phyloP scores from a whole-genome alignment of 2,113 vertebrate species.

The Notarius lentiginosus region DNA sequence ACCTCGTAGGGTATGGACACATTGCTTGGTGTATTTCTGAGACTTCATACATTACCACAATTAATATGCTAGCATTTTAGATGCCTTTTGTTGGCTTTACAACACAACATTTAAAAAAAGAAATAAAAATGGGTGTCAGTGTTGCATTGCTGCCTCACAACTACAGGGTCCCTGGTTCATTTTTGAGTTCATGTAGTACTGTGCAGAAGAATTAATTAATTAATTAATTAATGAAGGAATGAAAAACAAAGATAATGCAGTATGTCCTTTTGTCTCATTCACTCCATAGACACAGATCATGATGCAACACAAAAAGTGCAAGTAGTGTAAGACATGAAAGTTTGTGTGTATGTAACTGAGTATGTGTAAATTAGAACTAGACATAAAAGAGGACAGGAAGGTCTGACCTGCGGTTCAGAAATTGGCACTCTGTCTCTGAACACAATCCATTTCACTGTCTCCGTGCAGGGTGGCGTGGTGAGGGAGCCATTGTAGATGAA shows the following conservation, averaged over 20 bases:
- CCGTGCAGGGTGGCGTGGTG: conserved; percentile 87
- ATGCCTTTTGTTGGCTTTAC: not conserved
- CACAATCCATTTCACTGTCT: conserved; percentile 91
- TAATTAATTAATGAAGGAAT: not conserved
- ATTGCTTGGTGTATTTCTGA: not conserved
- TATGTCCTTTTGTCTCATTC: not conserved
- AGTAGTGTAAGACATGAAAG: not conserved
- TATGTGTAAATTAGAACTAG: not conserved
- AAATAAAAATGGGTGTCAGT: not conserved
- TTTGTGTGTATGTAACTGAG: not conserved
- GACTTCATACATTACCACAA: not conserved
- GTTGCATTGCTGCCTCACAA: not conserved
- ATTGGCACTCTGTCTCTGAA: conserved; percentile 89
- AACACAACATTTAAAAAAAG: not conserved
- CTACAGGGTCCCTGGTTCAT: not conserved
- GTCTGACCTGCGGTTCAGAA: conserved; percentile 88
- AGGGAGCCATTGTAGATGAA: conserved; percentile 95
- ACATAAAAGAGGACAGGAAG: not conserved
- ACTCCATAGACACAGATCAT: not conserved
- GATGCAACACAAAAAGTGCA: not conserved
- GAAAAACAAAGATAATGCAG: not conserved
- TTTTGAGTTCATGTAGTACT: not conserved
- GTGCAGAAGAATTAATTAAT: not conserved
- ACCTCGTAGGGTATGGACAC: not conserved
- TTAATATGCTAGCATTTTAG: not conserved